Percentiles rank a stretch among this genome's conserved stretches.
phyloP scores from a whole-genome alignment of 2,797 vertebrate genomes.

The Poecile montanus region DNA sequence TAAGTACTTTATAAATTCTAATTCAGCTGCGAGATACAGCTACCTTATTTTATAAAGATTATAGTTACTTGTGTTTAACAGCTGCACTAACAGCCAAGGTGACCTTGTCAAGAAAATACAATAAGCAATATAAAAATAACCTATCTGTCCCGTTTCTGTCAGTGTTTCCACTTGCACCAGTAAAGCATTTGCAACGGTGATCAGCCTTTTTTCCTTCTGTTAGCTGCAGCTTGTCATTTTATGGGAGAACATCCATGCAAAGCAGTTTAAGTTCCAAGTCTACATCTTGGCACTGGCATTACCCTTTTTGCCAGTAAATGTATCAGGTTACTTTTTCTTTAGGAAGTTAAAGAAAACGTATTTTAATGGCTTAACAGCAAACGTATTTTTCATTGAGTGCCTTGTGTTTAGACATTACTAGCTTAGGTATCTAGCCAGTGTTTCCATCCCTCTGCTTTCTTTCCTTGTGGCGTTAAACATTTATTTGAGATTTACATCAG shows the following conservation, averaged over 20 bases:
- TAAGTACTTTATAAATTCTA: neutral
- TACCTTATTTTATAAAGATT: neutral
- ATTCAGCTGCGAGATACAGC: neutral
- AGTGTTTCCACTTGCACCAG: neutral
- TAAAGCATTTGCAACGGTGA: neutral
- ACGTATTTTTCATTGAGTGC: fast-evolving
- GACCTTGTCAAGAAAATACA: neutral
- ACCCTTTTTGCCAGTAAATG: neutral
- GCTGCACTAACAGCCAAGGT: neutral
- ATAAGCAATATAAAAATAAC: neutral
- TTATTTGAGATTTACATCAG: neutral
- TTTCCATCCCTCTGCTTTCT: neutral
- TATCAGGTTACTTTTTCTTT: neutral
- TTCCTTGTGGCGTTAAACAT: neutral
- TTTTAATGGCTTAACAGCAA: neutral
- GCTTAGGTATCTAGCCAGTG: neutral
- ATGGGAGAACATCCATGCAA: fast-evolving
- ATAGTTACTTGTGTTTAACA: neutral
- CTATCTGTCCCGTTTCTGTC: neutral
- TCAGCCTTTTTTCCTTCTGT: neutral
- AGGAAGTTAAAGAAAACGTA: neutral
- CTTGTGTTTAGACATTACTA: neutral
- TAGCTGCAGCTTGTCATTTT: neutral
- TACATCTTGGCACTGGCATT: neutral
- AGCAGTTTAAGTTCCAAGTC: neutral